Conservation (phyloP, 2,888 invertebrate species). For the Sussaba pulchella region DNA sequence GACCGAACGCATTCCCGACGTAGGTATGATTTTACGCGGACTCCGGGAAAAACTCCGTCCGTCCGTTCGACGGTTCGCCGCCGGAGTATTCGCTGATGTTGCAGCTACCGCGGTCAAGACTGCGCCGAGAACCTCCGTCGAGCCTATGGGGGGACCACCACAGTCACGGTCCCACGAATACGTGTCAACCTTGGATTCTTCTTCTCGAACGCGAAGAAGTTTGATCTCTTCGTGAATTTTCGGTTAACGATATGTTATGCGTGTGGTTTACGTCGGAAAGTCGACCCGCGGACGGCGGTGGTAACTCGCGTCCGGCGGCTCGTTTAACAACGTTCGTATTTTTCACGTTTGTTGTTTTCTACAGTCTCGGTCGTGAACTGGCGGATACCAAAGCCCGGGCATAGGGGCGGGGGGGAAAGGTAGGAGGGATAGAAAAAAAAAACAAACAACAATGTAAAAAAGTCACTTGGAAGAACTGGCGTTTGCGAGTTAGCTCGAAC, state of each 20-base stretch:
- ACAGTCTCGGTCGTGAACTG: slow-evolving; percentile 64
- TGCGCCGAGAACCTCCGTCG: too few species aligned
- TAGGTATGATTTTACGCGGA: too few species aligned
- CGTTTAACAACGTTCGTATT: too few species aligned
- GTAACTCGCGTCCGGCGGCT: too few species aligned
- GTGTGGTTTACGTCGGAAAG: too few species aligned
- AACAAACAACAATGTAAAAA: too few species aligned
- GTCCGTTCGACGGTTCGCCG: too few species aligned
- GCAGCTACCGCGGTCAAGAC: slow-evolving; percentile 59
- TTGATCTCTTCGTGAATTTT: too few species aligned
- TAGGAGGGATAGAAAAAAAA: slow-evolving; percentile 24
- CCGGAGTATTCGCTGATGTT: slow-evolving; percentile 70
- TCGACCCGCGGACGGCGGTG: too few species aligned
- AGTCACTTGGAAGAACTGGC: slow-evolving; percentile 75
- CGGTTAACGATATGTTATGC: slow-evolving; percentile 46
- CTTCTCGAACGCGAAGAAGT: neutral
- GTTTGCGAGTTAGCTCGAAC: slow-evolving; percentile 66
- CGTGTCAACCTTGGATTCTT: slow-evolving; percentile 42
- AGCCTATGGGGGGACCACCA: slow-evolving; percentile 15
- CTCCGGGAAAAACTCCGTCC: too few species aligned
- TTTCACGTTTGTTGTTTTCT: neutral
- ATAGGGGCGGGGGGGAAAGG: too few species aligned
- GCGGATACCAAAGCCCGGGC: slow-evolving; percentile 72
- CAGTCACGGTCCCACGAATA: slow-evolving; percentile 39
- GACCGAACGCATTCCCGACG: too few species aligned